phyloP scores from a whole-genome alignment of 2,113 vertebrate genomes.

The Coracopsis vasa region DNA sequence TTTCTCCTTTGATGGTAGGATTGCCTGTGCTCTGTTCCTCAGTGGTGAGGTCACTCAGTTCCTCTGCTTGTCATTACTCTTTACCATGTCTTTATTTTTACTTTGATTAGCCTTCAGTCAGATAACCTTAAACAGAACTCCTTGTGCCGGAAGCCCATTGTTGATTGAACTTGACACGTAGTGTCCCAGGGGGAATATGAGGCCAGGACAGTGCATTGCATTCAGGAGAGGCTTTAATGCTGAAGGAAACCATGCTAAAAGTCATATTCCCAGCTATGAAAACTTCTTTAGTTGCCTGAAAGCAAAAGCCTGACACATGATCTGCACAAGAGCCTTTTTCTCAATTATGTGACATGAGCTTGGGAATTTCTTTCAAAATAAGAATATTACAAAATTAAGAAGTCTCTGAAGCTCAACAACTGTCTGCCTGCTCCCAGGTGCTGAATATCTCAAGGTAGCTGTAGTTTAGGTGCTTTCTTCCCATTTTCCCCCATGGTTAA shows the following conservation, averaged over 20 bases:
- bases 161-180: accelerated
- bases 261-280: background rate
- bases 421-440: background rate
- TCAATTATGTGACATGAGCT: background rate
- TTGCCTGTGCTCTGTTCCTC: background rate
- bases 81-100: background rate
- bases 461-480: background rate
- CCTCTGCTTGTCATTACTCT: background rate
- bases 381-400: background rate
- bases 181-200: background rate
- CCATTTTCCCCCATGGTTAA: background rate
- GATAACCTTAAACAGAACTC: background rate
- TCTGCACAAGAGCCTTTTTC: background rate
- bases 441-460: background rate
- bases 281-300: background rate
- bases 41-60: background rate
- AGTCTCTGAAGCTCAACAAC: background rate
- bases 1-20: background rate
- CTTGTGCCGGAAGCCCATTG: background rate
- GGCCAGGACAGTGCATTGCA: background rate
- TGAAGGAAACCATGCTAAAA: background rate
- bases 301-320: background rate
- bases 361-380: background rate
- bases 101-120: background rate
- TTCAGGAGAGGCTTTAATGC: background rate